A percentile compares a stretch with the other conserved stretches of the same genome.
Conservation (phyloP, 2,888 invertebrate genomes). For the Epinotia demarniana region DNA sequence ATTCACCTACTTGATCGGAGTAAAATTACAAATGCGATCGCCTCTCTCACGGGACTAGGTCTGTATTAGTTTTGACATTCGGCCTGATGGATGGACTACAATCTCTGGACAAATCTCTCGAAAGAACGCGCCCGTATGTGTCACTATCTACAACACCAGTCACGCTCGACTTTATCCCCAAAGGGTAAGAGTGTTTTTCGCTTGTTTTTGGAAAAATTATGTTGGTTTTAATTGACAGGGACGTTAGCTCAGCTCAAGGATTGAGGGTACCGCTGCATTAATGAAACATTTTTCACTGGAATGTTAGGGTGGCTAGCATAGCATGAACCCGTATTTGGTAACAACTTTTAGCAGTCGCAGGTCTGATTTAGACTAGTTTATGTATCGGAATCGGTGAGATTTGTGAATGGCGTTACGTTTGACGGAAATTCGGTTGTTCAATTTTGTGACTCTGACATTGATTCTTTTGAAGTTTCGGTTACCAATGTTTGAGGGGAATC, state of each 20-base stretch:
- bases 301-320: not conserved
- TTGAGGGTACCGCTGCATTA: conserved; percentile 12
- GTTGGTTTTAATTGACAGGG: conserved; percentile 24
- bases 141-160: conserved; percentile 46
- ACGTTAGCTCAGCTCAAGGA: conserved; percentile 10
- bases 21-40: conserved; percentile 70
- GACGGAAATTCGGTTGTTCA: conserved; percentile 26
- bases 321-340: not conserved
- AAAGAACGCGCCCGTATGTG: conserved; percentile 78
- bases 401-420: not conserved
- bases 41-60: conserved; percentile 79
- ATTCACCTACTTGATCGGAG: conserved; percentile 7
- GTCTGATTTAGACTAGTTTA: not conserved
- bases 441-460: conserved; percentile 28
- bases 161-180: not conserved
- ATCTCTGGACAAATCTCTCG: conserved; percentile 78
- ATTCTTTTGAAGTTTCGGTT: conserved; percentile 18
- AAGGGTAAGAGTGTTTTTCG: not conserved
- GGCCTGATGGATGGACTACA: conserved; percentile 82
- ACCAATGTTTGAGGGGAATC: not conserved
- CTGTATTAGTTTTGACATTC: conserved; percentile 84
- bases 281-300: not conserved
- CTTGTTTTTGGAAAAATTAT: not conserved
- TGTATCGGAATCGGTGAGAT: not conserved
- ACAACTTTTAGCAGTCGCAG: not conserved